Base-by-base conservation (phyloP, 2,797 vertebrate genomes). In the Acanthopagrus latus region DNA sequence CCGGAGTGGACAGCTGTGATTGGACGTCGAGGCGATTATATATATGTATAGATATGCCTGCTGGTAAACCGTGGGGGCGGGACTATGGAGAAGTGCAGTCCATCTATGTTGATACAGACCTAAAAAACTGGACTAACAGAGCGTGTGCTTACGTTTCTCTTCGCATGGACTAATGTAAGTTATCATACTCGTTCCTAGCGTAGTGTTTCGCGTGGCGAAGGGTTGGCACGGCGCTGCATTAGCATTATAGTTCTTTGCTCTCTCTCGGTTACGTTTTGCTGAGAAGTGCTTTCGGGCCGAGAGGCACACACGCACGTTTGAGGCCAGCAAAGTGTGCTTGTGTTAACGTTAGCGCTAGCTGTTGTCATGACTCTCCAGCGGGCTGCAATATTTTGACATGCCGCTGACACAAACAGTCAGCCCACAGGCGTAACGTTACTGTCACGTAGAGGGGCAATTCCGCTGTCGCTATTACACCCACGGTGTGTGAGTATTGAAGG, bases 111-210 rank as follows among this genome's bases (percentile, higher is more conserved):
- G 86, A 89, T 91, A 83, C 82, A 89, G 89, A 91, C 80, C 85
- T 83, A 69, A 88, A 83, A 90, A 89, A 88, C 80, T 83, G 89
- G 88, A 92, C 84, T 88, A 90, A 88, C 79, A 47, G 74, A 50
- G 82, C 52, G 87, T 80, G 70, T 79, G 80, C 74, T 43, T 68
- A 84, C 87, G 81, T 73, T 58, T 80, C 86, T 67, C 48, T 88
- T 87, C 79, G 56, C 87, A 71, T 88, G 90, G 93, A 93, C 80
- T 92, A 93, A 92, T 89, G 93, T 93, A 91, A 95, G 94, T 94
- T 88, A 54, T 75, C 81, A 84, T 12, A 1, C 62, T 66, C 65
- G 52, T 71, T 74, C 33, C 21, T 41, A 8, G 72, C 0, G 12
- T 11, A 25, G 44, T 38, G 27, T 23, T 47, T 5, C n/a, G 20